Base-by-base conservation (phyloP, 1,140 invertebrate species). In the Camponotus vicinus region DNA sequence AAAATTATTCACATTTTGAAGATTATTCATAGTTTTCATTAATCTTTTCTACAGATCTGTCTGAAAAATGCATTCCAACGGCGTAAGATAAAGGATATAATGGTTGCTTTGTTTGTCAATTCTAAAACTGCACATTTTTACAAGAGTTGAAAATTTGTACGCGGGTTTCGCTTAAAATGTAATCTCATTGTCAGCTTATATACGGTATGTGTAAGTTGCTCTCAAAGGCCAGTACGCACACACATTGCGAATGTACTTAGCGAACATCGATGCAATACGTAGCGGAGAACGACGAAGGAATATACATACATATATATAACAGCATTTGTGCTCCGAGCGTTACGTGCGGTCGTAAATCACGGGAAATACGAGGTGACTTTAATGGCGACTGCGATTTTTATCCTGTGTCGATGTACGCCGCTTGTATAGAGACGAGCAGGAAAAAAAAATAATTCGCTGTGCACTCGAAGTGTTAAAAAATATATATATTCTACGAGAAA, bases 311-410 rank as follows among this genome's bases (percentile, higher is more conserved):
- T 63, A 0, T 69, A 84, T 86, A 86, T 88, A 92, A 92, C 88
- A 87, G 90, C 78, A 73, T 80, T 75, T 63, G 86, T 85, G 87
- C 87, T 91, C 88, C 83, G 55, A 75, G 80, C 75, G 61, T 85
- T 83, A 55, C 49, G 64, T 77, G 73, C 78, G 67, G 86, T 87
- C 89, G 91, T 93, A 93, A 92, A 93, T 93, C 86, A 86, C 85
- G 71, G 77, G 75, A 83, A 90, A 85, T 85, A 90, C 90, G 85
- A 87, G 83, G 77, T 87, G 90, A 91, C 88, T 93, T 92, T 92
- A 93, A 93, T 90, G 89, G 85, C 84, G 70, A 88, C 84, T 79
- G 89, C 79, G 89, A 93, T 92, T 92, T 92, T 93, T 92, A 92
- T 90, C 88, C 77, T 69, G 69, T 55, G 80, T 87, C 86, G 83